Base-by-base conservation (phyloP, 2,888 invertebrate genomes). In the Conus canariensis region DNA sequence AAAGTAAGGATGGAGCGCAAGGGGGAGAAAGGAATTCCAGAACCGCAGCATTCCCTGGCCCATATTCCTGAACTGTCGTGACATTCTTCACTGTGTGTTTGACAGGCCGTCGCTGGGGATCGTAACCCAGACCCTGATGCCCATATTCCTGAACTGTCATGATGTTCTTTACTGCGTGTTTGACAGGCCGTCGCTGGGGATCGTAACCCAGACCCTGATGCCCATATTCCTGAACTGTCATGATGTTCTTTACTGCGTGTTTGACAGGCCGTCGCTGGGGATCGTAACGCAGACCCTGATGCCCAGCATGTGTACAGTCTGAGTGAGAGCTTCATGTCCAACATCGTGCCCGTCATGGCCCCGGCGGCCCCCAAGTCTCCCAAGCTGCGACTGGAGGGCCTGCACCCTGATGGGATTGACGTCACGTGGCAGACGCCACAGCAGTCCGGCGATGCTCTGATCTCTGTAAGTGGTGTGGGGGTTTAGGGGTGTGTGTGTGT, bases 341-440 rank as follows among this genome's bases (percentile, higher is more conserved):
- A 95, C 92, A 93, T 93, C 22, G 91, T 96, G 30, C 94, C 94
- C 74, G 95, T 96, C n/a, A 94, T 94, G 93, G 95, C 96, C 59
- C 94, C 96, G 95, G 5, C 95, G 96, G 19, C 96, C 96, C 56
- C 96, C 56, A 94, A 93, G 90, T 95, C 96, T 4, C 96, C 96
- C n/a, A 94, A 94, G 67, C 94, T 96, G 77, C 92, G 95, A 16
- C 93, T 96, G 19, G 96, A 96, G 89, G 95, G 96, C 12, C 94
- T 96, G 92, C 94, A 95, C 90, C 93, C 95, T 7, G 94, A 95
- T 60, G 96, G 96, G 7, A 95, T 96, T 88, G 96, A 96, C 92
- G 94, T 96, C 89, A 95, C 95, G 22, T 96, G 96, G 96, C 94
- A 95, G 92, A 94, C 94, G 64, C 96, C 96, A 3, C 96, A 96